Percentiles rank a stretch among this genome's conserved stretches.
phyloP scores from a whole-genome alignment of 2,888 invertebrate genomes.

The Megalurothrips usitatus region DNA sequence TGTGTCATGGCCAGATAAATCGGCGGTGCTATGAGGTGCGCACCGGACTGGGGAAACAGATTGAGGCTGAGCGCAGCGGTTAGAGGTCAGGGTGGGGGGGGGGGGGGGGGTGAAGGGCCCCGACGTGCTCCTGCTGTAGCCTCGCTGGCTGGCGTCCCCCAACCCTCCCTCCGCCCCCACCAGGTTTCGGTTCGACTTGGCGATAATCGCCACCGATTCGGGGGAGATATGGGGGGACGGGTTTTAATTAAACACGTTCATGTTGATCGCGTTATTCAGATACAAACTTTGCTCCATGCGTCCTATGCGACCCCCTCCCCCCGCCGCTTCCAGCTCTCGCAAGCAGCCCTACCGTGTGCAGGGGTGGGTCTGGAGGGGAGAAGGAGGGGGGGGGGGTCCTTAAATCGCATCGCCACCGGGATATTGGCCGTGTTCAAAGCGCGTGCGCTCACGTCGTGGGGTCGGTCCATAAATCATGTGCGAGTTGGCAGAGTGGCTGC shows the following conservation, averaged over 20 bases:
- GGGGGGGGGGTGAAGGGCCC: not conserved
- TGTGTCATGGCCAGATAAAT: conserved; percentile 11
- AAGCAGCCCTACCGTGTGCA: not conserved
- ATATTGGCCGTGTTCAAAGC: conserved; percentile 6
- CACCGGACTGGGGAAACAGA: conserved; percentile 1
- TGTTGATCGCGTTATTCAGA: not conserved
- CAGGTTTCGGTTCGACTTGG: not conserved
- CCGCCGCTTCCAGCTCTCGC: too few species aligned
- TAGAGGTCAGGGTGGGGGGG: not conserved
- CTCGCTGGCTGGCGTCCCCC: too few species aligned
- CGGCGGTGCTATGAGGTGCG: conserved; percentile 1
- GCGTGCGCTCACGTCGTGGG: not conserved
- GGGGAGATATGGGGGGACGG: not conserved
- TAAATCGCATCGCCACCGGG: conserved; percentile 18
- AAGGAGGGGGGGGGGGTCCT: not conserved
- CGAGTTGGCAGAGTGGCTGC: not conserved
- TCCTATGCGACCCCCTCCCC: not conserved
- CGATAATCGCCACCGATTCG: conserved; percentile 1
- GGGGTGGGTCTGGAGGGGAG: not conserved
- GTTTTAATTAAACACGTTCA: conserved; percentile 12
- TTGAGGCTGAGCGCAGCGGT: not conserved
- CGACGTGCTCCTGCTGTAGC: too few species aligned
- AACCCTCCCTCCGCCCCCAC: not conserved
- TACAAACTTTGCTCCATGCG: conserved; percentile 20
- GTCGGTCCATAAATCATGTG: not conserved